Evolutionary conservation across 2,113 vertebrate genomes (phyloP), one percentile per base, ranked within the genome.

Genomic region (Tylochromis polylepis): DNA sequence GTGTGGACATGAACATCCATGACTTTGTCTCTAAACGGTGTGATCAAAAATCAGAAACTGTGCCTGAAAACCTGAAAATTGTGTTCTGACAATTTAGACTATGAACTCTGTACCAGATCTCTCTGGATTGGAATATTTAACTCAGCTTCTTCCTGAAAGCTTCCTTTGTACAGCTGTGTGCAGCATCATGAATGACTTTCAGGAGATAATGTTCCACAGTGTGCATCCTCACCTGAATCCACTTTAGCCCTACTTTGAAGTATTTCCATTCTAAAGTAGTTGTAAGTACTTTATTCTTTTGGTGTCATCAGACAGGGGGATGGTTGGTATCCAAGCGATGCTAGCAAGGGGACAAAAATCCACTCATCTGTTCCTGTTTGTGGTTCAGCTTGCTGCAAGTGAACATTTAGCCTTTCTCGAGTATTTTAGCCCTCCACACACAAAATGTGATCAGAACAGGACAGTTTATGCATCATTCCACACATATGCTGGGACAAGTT

Each of bases 401-500:
- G 34, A 0, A 0, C 38, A 57, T 41, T 24, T 65, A 38, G 12
- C 1, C 62, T 20, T 51, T 38, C 22, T 16, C 16, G 11, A 22
- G 3, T 38, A 41, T 67, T 53, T 56, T 1, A 11, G 2, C n/a
- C 36, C 24, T 49, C 60, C 46, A 38, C 57, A 1, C 82, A 62
- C 16, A 31, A 43, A 5, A 1, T n/a, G 65, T 38, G 12, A 79
- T 18, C 12, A 16, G 14, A 53, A 3, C 49, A 65, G 31, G 65
- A 80, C 55, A 8, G 9, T 72, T 16, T 46, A 5, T 84, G 56
- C 80, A 79, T 88, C 51, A 65, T 29, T 81, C 62, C 46, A 24
- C 8, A 5, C 65, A 77, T 79, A 78, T 62, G 58, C 34, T 67
- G 41, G 46, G 82, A 91, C 84, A 89, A 90, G 67, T 87, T 87